These are phyloP conservation scores for Danio tinwini DNA, from an alignment of 2,797 vertebrate species.

Conservation along the genomic window DNA sequence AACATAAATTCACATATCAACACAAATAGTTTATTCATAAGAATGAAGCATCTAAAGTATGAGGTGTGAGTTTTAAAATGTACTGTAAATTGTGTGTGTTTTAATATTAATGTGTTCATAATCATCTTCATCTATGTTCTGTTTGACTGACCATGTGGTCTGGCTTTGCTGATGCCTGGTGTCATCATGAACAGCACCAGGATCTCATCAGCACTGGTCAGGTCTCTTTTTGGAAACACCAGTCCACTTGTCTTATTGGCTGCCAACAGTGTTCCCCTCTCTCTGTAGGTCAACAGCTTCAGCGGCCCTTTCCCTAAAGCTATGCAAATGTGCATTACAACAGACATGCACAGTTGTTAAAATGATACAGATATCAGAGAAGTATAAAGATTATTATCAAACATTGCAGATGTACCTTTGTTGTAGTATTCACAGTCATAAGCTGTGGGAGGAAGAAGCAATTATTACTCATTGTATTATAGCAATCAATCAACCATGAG, in stretches of 20 bases:
- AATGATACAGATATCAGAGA: neutral
- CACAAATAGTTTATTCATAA: too few species aligned
- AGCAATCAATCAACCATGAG: neutral
- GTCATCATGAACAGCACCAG: constrained; percentile 90
- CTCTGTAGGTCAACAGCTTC: constrained; percentile 81
- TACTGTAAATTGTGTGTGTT: neutral
- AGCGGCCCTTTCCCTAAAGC: constrained; percentile 94
- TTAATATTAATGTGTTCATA: neutral
- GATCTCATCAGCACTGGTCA: constrained; percentile 65
- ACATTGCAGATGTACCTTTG: constrained; percentile 83
- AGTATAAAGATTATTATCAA: neutral
- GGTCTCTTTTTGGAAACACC: constrained; percentile 75
- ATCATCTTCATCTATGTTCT: neutral
- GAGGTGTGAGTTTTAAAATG: neutral
- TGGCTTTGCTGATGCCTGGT: constrained; percentile 86
- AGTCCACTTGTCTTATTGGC: constrained; percentile 70
- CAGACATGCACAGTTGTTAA: constrained; percentile 1
- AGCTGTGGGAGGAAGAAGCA: constrained; percentile 79
- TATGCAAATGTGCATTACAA: constrained; percentile 60
- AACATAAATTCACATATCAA: too few species aligned
- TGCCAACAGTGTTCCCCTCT: constrained; percentile 75
- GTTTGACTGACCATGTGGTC: constrained; percentile 86
- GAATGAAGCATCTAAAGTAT: neutral
- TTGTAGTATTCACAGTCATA: constrained; percentile 98
- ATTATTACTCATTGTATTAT: constrained; percentile 3